Evolutionary conservation across 1,140 invertebrate species (phyloP).

Genomic region (Pogonomyrmex barbatus): DNA sequence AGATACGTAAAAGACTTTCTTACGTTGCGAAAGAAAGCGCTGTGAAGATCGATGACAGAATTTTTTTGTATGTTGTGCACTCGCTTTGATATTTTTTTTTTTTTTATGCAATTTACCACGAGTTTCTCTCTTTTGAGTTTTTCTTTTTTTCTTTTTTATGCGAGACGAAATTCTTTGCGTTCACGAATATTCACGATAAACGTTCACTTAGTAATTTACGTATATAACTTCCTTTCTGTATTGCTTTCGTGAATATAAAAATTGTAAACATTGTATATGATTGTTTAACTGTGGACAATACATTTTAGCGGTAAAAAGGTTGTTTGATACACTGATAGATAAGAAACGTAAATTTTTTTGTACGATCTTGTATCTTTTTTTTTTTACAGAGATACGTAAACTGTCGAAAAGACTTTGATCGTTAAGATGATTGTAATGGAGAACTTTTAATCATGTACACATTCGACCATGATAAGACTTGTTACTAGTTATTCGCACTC

Average conservation of each 20-base stretch:
- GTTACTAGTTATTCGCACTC: neutral
- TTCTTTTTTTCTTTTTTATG: neutral
- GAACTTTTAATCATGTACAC: constrained; percentile 24
- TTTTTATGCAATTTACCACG: neutral
- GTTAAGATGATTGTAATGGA: neutral
- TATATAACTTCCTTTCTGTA: neutral
- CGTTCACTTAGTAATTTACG: constrained; percentile 3
- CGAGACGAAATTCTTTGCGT: constrained; percentile 14
- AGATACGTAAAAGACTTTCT: constrained; percentile 3
- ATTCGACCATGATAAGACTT: constrained; percentile 18
- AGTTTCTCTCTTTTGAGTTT: constrained; percentile 24
- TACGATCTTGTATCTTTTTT: constrained; percentile 12
- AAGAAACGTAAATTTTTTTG: constrained; percentile 9
- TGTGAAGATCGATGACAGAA: constrained; percentile 18
- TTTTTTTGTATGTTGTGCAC: constrained; percentile 10
- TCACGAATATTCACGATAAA: constrained; percentile 4
- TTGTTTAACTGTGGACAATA: constrained; percentile 34
- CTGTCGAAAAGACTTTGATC: neutral
- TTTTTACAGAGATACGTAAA: constrained; percentile 22
- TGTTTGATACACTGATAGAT: constrained; percentile 44
- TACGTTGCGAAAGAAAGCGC: neutral
- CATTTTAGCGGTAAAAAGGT: neutral
- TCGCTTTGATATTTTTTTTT: constrained; percentile 35
- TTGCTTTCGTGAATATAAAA: constrained; percentile 36
- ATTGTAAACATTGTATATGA: constrained; percentile 41